These are phyloP conservation scores for Lucinisca nassula DNA, from an alignment of 2,888 invertebrate species.

Conservation along the genomic window DNA sequence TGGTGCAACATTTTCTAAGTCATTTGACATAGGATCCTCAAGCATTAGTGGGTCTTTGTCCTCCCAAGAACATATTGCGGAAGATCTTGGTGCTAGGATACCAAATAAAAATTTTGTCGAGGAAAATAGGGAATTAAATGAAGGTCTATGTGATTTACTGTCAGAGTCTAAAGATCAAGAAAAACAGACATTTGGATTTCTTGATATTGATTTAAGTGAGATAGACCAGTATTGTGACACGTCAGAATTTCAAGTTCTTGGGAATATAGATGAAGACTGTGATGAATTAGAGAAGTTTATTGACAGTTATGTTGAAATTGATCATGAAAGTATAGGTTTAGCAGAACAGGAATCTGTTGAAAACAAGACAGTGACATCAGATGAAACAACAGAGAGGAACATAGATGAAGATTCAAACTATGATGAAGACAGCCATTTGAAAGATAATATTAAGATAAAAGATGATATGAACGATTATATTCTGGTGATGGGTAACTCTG, in stretches of 20 bases:
- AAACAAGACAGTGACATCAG: background rate
- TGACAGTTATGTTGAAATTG: background rate
- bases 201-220: conserved; percentile 1
- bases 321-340: background rate
- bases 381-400: background rate
- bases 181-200: background rate
- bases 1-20: conserved; percentile 51
- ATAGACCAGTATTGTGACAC: background rate
- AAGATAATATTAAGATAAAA: too few relatives aligned
- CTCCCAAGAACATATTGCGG: background rate
- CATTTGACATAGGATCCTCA: conserved; percentile 36
- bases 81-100: background rate
- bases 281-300: conserved; percentile 4
- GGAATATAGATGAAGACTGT: background rate
- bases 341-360: background rate
- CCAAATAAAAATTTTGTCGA: too few relatives aligned
- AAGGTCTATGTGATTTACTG: background rate
- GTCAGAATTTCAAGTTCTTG: background rate
- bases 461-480: too few relatives aligned
- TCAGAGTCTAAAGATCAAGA: background rate
- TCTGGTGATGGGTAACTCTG: background rate
- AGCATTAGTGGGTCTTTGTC: background rate
- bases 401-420: too few relatives aligned
- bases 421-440: too few relatives aligned
- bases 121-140: too few relatives aligned